Base-by-base conservation (phyloP, 2,113 vertebrate genomes). In the Labeo catla region DNA sequence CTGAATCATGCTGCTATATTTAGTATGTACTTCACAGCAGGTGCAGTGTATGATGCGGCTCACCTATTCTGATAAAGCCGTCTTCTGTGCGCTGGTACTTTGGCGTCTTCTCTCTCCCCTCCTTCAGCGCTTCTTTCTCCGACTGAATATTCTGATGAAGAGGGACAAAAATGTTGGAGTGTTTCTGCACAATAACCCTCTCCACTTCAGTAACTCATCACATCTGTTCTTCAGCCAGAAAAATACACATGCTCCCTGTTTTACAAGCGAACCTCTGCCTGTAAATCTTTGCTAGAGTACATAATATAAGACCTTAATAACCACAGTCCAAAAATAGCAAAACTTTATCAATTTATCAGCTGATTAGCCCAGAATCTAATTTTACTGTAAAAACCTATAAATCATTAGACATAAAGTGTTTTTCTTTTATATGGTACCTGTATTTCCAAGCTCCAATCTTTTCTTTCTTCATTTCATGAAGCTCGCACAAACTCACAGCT, bases 1-100 rank as follows among this genome's bases (percentile, higher is more conserved):
- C 80, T 50, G 13, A 36, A 82, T 85, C n/a, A 54, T 65, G 61
- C 12, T 11, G 43, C 45, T 85, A 78, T 52, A 19, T 16, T 65
- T 52, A 77, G 73, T n/a, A 4, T 68, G 45, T 6, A 6, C 5
- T 15, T 50, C 23, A 66, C 28, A 65, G 73, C 72, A 52, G 23
- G 47, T 52, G 74, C 66, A 34, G 34, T 28, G 36, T n/a, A 4
- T 57, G 15, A 68, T 23, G 43, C 0, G 7, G 91, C 91, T 94
- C 92, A 99, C 98, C 98, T 82, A 99, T 98, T 90, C 97, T 95
- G 91, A 98, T 95, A 93, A 99, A 99, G 74, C 98, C 97, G 0
- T 99, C 98, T 0, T 96, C 93, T 1, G 96, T 99, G 86, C 97
- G 94, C 9, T 95, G 97, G 91, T 97, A 99, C 88, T 95, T 97